Base-by-base conservation (phyloP, 2,888 invertebrate species). In the Hypomecis punctinalis region DNA sequence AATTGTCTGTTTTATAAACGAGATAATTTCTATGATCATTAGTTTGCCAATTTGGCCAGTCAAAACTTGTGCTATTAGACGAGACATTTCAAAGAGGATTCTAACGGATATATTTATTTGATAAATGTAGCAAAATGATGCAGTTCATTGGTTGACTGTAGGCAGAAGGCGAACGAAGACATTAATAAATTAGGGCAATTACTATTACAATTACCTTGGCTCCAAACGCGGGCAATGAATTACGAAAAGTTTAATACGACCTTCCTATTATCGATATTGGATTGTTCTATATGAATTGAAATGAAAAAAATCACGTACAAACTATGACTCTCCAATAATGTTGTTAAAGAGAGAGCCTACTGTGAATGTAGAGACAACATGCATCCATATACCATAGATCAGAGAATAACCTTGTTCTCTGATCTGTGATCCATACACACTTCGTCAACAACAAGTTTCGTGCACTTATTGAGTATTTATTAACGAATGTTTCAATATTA, bases 151-250 rank as follows among this genome's bases (percentile, higher is more conserved):
- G 80, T 72, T 71, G 66, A 69, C 61, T 75, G 69, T 59, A 75
- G 70, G 75, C 76, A 79, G 78, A 79, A 80, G 79, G 79, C 78
- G 77, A 78, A 74, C 74, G 75, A 52, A 75, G 79, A 79, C 78
- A 80, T 80, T 83, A 80, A 82, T 85, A 85, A 78, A 87, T 86
- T 85, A 82, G 80, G 72, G 72, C 84, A 85, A 87, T 88, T 85
- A 84, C 78, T 76, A 80, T 81, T 80, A 79, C 81, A 79, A 80
- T 82, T 81, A 81, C 85, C 85, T 85, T 86, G 83, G 83, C 74
- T 71, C 66, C 74, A 63, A 68, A 76, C 66, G 69, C 66, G 64
- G 68, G 68, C 68, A 67, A 74, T 75, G 72, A 74, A 74, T 62
- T 61, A 62, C 47, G 56, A 42, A 42, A 53, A 35, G 39, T 40